Base-by-base conservation (phyloP, 2,797 vertebrate genomes). In the Serranus cabrilla region DNA sequence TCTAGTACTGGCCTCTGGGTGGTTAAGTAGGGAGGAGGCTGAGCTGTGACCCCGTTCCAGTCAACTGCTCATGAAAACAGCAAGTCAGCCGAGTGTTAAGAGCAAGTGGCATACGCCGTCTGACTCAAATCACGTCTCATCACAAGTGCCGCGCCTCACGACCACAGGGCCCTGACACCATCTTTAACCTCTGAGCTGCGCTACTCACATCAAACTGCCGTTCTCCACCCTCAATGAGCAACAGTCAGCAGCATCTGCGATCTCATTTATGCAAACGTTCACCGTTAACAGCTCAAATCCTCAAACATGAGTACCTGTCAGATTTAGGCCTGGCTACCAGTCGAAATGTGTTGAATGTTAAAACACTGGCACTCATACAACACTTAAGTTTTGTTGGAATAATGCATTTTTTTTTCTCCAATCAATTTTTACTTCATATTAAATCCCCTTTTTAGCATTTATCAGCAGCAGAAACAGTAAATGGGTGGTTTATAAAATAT, bases 91-190 rank as follows among this genome's bases (percentile, higher is more conserved):
- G 59, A 92, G 92, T 79, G 75, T 88, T 93, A 94, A 95, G 91
- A 85, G 72, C 87, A 93, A 95, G 93, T 92, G 94, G 91, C 94
- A 92, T 89, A 83, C 81, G 85, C 93, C 91, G 89, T 91, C 91
- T 95, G 94, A 96, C 88, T 91, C 91, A 90, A 92, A 93, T 82
- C 95, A 93, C 87, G 85, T 93, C 93, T 93, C 90, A 91, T 93
- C 94, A 93, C 90, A 83, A 74, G 86, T 76, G 80, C 89, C 78
- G 76, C 23, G 4, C 86, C 85, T 62, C 52, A 72, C 37, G 2
- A 90, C 70, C 64, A 85, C 82, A 87, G 81, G 82, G 87, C 75
- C 54, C 61, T 5, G 85, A 88, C 23, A 87, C 86, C 87, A 83
- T 89, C 90, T 89, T 93, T 89, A 87, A 81, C 85, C 83, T 73